Evolutionary conservation across 2,797 vertebrate species (phyloP), one percentile per base, ranked within the genome.

Genomic region (Poliocrania exsul): DNA sequence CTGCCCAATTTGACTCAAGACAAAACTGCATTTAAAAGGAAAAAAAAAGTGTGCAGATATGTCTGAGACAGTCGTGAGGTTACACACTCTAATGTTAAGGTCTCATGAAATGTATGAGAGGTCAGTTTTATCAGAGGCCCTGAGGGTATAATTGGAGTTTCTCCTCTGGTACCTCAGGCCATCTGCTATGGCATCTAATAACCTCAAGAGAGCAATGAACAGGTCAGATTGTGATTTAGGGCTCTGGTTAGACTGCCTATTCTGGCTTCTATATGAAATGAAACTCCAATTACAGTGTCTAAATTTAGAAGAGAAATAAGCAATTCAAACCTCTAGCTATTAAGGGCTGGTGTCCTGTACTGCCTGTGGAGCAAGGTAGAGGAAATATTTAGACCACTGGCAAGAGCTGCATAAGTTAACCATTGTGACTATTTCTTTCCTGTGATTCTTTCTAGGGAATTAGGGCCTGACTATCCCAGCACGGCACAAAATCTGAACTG

Each of bases 121-220:
- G 91, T 91, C 84, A 82, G 84, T 56, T 96, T 87, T 80, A 82
- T 74, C 89, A 89, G 58, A 64, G 21, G 13, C 64, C 91, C 67
- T 71, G 7, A 49, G 40, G 61, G 49, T 89, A 70, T 85, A 61
- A 65, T 82, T 19, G 14, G 60, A 82, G 51, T 71, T 64, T 57
- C 74, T 92, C 89, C 44, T 85, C 44, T 89, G 85, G 42, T 74
- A 67, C 89, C 91, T 96, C 84, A 80, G 69, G 79, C 92, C 91
- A 94, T 94, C 89, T 93, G 94, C 75, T 91, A 31, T 82, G 94
- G 86, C 92, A 96, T 89, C 84, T 80, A 93, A 80, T 91, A 96
- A 92, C 94, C 95, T 80, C 11, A 0, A 25, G 92, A 85, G 85
- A 92, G 81, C 81, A 89, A 92, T 91, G 79, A 94, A 85, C 49